Evolutionary conservation across 2,888 invertebrate genomes (phyloP), one percentile per base, ranked within the genome.

Genomic region (Ectobius pallidus): DNA sequence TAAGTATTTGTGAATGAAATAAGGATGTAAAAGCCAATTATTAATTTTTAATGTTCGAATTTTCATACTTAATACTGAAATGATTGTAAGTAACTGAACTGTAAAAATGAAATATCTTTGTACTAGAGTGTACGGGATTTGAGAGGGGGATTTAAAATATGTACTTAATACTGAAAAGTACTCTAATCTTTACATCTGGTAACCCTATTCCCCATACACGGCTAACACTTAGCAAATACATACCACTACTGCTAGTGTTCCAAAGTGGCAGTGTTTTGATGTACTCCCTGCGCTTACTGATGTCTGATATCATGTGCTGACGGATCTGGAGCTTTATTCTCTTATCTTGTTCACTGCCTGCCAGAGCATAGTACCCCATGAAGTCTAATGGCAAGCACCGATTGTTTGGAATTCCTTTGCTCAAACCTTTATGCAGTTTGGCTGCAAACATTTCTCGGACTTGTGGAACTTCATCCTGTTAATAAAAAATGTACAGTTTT

Each of bases 381-480:
- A 97, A 99, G 85, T 98, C 97, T 70, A 99, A 85, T 0, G 98
- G 98, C 76, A 99, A 86, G 81, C 95, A 95, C 82, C 94, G 94
- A 81, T 93, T 92, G 81, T 93, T 92, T 2, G 95, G 95, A 77
- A 96, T 89, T 75, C 95, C 94, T 84, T 93, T 84, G 52, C 89
- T 86, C 69, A 92, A 84, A 72, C 95, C 96, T 86, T 97, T 97
- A 83, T 99, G 97, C 78, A 99, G 85, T 85, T 99, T 98, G 61
- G 90, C 87, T 4, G 95, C 92, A 83, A 99, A 97, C 67, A 90
- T 88, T 84, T 95, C 93, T 78, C 97, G 87, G 0, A 98, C 98
- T 87, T 95, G 91, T 69, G 90, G 88, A 71, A 95, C 94, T 70
- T 82, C 82, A 77, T 84, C 84, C 82, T 83, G 77, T n/a, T 20